These are phyloP conservation scores for Latrodectus geometricus DNA, from an alignment of 1,140 invertebrate genomes.

Conservation along the genomic window DNA sequence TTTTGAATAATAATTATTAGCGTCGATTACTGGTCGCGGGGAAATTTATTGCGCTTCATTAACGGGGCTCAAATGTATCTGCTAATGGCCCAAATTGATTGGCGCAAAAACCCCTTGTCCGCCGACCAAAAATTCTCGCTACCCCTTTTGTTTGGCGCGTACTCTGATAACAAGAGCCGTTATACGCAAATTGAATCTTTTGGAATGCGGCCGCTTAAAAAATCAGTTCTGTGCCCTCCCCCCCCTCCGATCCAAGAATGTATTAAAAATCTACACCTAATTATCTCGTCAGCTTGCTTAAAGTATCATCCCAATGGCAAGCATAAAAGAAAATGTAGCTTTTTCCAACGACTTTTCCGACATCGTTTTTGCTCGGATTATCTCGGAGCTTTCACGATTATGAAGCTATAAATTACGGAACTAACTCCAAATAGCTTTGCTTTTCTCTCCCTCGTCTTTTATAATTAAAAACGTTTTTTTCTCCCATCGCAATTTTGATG, in stretches of 20 bases:
- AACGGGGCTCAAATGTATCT: conserved; percentile 49
- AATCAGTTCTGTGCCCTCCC: not conserved
- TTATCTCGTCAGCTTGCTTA: conserved; percentile 11
- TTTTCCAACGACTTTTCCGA: no score
- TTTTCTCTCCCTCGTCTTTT: no score
- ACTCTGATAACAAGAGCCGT: conserved; percentile 39
- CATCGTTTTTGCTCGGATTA: no score
- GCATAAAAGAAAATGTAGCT: no score
- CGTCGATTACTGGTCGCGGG: conserved; percentile 47
- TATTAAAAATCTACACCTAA: conserved; percentile 43
- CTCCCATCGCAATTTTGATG: no score
- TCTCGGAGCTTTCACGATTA: no score
- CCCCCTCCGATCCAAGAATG: not conserved
- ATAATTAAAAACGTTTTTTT: no score
- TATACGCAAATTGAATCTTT: conserved; percentile 47
- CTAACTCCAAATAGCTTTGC: no score
- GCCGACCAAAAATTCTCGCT: conserved; percentile 33
- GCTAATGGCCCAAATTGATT: conserved; percentile 55
- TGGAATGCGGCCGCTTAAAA: conserved; percentile 26
- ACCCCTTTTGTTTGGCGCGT: conserved; percentile 28
- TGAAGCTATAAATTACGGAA: no score
- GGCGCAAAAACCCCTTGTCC: conserved; percentile 53
- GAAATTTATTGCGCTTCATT: conserved; percentile 56
- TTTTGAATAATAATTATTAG: conserved; percentile 59
- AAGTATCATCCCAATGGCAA: no score